These are phyloP conservation scores for Exaiptasia diaphana DNA, from an alignment of 64 coral and sea anemone genomes.

Conservation along the genomic window DNA sequence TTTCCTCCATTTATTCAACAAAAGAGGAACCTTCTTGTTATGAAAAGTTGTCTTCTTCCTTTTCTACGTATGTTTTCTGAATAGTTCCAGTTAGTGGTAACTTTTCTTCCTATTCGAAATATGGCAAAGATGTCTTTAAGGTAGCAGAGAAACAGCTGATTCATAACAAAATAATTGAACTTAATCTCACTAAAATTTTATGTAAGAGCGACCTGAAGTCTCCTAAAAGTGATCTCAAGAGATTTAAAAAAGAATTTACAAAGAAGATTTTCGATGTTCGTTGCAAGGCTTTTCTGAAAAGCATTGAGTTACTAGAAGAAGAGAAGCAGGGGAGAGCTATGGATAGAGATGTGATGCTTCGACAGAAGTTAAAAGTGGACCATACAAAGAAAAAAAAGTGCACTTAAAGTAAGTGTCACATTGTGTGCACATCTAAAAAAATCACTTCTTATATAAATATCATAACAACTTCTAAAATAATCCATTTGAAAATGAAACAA, in stretches of 20 bases:
- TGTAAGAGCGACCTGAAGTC: neutral
- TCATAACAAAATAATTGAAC: neutral
- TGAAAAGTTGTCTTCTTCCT: neutral
- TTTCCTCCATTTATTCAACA: neutral
- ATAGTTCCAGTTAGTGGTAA: neutral
- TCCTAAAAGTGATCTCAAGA: neutral
- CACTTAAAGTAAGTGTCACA: neutral
- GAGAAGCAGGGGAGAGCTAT: neutral
- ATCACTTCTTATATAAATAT: neutral
- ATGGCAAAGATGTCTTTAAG: neutral
- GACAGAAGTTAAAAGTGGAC: conserved; percentile 10
- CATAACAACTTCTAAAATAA: neutral
- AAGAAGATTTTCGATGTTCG: neutral
- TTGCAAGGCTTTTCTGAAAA: conserved; percentile 20
- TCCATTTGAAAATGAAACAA: neutral
- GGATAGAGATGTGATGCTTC: neutral
- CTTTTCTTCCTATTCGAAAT: neutral
- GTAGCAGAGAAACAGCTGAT: conserved; percentile 1
- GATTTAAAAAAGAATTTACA: neutral
- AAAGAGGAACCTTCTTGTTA: conserved; percentile 1
- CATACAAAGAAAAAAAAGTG: neutral
- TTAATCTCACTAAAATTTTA: neutral
- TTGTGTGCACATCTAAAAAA: neutral
- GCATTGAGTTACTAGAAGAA: conserved; percentile 4
- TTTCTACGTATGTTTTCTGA: neutral